Conservation (phyloP, 2,113 vertebrate species). For the Ailurus styani region DNA sequence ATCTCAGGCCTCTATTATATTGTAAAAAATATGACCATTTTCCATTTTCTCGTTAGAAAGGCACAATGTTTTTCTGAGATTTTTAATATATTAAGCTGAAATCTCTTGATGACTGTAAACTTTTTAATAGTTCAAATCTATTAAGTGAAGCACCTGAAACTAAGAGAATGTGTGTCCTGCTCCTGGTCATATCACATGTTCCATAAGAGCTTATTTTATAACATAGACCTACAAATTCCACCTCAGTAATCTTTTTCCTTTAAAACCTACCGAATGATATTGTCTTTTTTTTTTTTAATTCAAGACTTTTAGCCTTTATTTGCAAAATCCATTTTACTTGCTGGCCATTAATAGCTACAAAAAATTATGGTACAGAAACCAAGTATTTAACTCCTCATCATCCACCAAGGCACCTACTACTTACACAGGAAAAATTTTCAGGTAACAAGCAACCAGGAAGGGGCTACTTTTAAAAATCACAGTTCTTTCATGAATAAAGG, state of each 20-base stretch:
- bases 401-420: not conserved
- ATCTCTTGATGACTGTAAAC: not conserved
- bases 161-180: not conserved
- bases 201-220: not conserved
- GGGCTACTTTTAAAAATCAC: not conserved
- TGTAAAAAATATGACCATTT: not conserved
- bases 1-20: not conserved
- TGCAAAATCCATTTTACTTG: not conserved
- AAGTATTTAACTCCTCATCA: not conserved
- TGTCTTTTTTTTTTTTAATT: not conserved
- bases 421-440: not conserved
- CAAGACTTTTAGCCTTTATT: not conserved
- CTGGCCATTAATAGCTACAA: not conserved
- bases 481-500: not conserved
- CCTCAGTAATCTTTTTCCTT: not conserved
- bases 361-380: not conserved
- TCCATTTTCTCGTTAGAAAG: not conserved
- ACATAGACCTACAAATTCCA: not conserved
- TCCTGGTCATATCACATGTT: not conserved
- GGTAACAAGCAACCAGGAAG: not conserved
- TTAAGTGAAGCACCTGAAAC: not conserved
- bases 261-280: not conserved
- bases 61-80: not conserved
- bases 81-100: not conserved
- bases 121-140: not conserved